phyloP scores from a whole-genome alignment of 1,140 invertebrate genomes.

The Solen grandis region DNA sequence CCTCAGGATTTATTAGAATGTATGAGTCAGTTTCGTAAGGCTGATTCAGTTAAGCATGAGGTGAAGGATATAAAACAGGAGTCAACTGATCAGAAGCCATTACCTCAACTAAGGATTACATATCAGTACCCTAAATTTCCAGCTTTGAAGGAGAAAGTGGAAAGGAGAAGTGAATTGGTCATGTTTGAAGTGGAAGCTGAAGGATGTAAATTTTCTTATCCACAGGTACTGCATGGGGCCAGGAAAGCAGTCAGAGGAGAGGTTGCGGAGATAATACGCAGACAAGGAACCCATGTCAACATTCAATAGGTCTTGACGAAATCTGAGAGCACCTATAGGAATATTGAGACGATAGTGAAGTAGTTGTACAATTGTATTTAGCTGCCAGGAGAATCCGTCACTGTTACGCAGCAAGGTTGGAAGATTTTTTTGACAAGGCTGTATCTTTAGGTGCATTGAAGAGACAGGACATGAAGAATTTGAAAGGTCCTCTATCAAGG shows the following conservation, averaged over 20 bases:
- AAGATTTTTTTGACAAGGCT: slow-evolving; percentile 30
- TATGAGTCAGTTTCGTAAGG: background rate
- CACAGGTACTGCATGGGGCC: slow-evolving; percentile 13
- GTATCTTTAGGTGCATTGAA: slow-evolving; percentile 7
- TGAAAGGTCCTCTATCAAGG: slow-evolving; percentile 12
- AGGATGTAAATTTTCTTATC: background rate
- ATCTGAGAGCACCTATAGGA: background rate
- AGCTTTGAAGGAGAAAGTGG: slow-evolving; percentile 4
- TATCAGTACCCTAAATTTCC: slow-evolving; percentile 12
- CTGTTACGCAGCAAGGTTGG: slow-evolving; percentile 5
- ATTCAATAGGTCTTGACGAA: background rate
- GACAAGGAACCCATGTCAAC: background rate
- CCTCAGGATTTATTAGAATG: too few species aligned
- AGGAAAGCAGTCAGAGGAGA: slow-evolving; percentile 15
- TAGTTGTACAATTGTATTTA: slow-evolving; percentile 34
- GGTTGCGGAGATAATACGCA: slow-evolving; percentile 3
- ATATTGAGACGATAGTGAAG: slow-evolving; percentile 16
- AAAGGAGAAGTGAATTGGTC: slow-evolving; percentile 23
- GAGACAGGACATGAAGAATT: background rate
- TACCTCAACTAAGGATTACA: background rate
- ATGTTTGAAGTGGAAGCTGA: slow-evolving; percentile 14
- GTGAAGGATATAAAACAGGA: background rate
- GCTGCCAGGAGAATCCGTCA: background rate
- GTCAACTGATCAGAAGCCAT: background rate
- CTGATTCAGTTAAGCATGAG: background rate